Evolutionary conservation across 2,113 vertebrate species (phyloP), one percentile per base, ranked within the genome.

Genomic region (Anser cygnoides): DNA sequence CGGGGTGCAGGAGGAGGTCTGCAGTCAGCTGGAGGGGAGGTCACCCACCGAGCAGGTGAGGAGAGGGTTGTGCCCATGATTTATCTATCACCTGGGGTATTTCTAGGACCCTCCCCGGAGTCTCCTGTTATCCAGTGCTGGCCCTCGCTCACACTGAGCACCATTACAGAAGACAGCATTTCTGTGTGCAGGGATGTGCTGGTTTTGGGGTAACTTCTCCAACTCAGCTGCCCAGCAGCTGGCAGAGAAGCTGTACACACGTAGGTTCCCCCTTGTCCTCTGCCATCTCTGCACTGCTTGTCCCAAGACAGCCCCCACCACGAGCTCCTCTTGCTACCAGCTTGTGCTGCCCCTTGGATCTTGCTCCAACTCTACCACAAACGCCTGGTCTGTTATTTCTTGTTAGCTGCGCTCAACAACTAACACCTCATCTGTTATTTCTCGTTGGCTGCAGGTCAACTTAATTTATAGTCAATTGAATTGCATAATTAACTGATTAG

Each of bases 321-420:
- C 21, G 29, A 66, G 8, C 28, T 9, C 13, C 33, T 63, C 50
- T 46, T 39, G 29, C 14, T 43, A 12, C 43, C 43, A 44, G 7
- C 39, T 39, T 54, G 28, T 12, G 3, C 17, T 3, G 2, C 25
- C 63, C 31, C 19, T 2, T 8, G 14, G 41, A 62, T 23, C 28
- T 55, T 41, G 14, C 55, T 41, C 49, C 29, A 33, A 12, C 33
- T 20, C 35, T 9, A 1, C 18, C 19, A 25, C 2, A 2, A 61
- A 20, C 21, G 29, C 43, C 14, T 1, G 8, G 10, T 41, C 28
- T 74, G 37, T 11, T 1, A 1, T 25, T 77, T 63, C 72, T 61
- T 1, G 0, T 55, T 57, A 61, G 31, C 41, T 63, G 52, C 0
- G 1, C 37, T 21, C 35, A 17, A 1, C 18, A 31, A 21, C 2